phyloP scores from a whole-genome alignment of 1,140 invertebrate genomes.

The Meloidogyne exigua region DNA sequence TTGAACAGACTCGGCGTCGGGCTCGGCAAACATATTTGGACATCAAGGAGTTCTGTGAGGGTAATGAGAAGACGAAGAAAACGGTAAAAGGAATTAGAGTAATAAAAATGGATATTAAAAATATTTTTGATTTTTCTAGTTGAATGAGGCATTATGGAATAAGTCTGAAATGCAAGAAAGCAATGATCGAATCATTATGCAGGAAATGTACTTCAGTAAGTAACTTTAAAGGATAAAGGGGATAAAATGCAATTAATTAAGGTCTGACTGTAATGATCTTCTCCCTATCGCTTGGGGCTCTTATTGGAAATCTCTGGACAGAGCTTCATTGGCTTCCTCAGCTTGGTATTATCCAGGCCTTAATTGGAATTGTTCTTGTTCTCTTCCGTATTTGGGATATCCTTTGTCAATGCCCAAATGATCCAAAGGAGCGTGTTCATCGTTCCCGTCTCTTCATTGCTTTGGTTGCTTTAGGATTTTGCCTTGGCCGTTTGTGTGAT shows the following conservation, averaged over 20 bases:
- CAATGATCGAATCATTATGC: not conserved
- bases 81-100: not conserved
- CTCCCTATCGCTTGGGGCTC: not conserved
- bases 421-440: not conserved
- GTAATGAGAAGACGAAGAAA: not conserved
- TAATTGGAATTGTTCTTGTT: not conserved
- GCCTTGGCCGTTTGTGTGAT: not conserved
- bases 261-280: not conserved
- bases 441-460: not conserved
- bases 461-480: not conserved
- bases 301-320: not conserved
- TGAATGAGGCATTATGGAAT: not conserved
- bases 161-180: constrained; percentile 1
- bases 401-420: not conserved
- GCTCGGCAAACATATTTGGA: not conserved
- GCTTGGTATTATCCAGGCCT: not conserved
- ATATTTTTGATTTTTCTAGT: not conserved
- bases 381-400: not conserved
- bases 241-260: not conserved
- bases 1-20: not conserved
- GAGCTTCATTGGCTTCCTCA: constrained; percentile 1
- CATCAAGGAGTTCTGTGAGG: constrained; percentile 1
- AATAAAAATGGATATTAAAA: not conserved
- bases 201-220: not conserved
- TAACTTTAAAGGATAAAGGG: not conserved